These are phyloP conservation scores for Bothrops jararaca DNA, from an alignment of 2,113 vertebrate species.

Conservation along the genomic window DNA sequence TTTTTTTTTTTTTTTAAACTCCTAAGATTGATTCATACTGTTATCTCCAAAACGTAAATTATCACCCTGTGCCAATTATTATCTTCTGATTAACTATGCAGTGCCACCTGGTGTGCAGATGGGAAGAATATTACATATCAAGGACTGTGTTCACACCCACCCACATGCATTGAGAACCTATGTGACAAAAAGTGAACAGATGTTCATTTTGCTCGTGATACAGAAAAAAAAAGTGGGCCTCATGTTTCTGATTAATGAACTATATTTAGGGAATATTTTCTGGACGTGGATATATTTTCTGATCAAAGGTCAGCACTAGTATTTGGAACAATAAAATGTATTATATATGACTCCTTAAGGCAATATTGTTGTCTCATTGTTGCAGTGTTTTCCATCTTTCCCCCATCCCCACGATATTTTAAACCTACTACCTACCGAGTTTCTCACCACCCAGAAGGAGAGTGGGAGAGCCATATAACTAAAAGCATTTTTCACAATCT, in stretches of 20 bases:
- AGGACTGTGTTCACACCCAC: slow-evolving; percentile 68
- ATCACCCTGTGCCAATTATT: slow-evolving; percentile 62
- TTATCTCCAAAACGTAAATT: slow-evolving; percentile 62
- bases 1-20: slow-evolving; percentile 33
- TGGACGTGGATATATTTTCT: slow-evolving; percentile 49
- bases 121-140: slow-evolving; percentile 68
- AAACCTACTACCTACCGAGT: not conserved
- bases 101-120: slow-evolving; percentile 73
- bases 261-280: slow-evolving; percentile 65
- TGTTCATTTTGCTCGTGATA: slow-evolving; percentile 73
- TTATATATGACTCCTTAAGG: slow-evolving; percentile 39
- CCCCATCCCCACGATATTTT: not conserved
- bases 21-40: slow-evolving; percentile 59
- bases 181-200: slow-evolving; percentile 70
- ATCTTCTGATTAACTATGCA: slow-evolving; percentile 71
- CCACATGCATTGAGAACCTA: slow-evolving; percentile 65
- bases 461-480: slow-evolving; percentile 17
- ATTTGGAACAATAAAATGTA: slow-evolving; percentile 43
- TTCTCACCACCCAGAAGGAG: slow-evolving; percentile 21
- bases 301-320: slow-evolving; percentile 51
- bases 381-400: slow-evolving; percentile 25
- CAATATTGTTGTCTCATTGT: slow-evolving; percentile 39
- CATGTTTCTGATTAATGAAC: slow-evolving; percentile 67
- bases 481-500: slow-evolving; percentile 11
- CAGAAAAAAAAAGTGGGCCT: slow-evolving; percentile 60